Percentiles rank a stretch among this genome's conserved stretches.
These are phyloP conservation scores for Apamea epomidion DNA, from an alignment of 2,888 invertebrate genomes.

Conservation along the genomic window DNA sequence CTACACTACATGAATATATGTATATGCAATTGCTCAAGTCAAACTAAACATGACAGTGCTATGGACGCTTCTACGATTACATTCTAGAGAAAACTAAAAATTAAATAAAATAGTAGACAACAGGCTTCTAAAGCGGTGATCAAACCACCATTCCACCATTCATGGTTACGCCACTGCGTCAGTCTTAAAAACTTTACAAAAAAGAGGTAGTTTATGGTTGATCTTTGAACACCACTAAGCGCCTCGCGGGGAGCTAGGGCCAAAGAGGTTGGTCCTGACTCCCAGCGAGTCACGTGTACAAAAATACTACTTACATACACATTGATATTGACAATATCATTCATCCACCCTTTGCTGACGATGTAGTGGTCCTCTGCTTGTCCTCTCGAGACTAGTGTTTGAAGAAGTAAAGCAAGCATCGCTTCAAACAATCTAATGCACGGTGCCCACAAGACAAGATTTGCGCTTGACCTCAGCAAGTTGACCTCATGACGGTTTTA, in stretches of 20 bases:
- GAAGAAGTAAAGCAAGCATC: slow-evolving; percentile 20
- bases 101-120: slow-evolving; percentile 82
- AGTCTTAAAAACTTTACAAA: slow-evolving; percentile 85
- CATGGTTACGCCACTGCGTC: slow-evolving; percentile 78
- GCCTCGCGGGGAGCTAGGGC: slow-evolving; percentile 66
- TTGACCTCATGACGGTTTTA: background rate
- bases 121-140: slow-evolving; percentile 88
- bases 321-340: slow-evolving; percentile 77
- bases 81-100: slow-evolving; percentile 65
- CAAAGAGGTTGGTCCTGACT: slow-evolving; percentile 58
- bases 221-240: slow-evolving; percentile 77
- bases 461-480: background rate
- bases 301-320: slow-evolving; percentile 83
- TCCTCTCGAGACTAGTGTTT: slow-evolving; percentile 3
- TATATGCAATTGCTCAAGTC: slow-evolving; percentile 56
- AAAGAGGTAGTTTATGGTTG: slow-evolving; percentile 86
- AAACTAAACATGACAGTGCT: slow-evolving; percentile 57
- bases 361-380: slow-evolving; percentile 18
- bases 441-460: slow-evolving; percentile 29
- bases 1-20: slow-evolving; percentile 62
- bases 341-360: slow-evolving; percentile 73
- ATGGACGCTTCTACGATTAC: slow-evolving; percentile 64
- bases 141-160: slow-evolving; percentile 85
- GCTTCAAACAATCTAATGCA: slow-evolving; percentile 31
- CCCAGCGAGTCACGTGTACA: slow-evolving; percentile 74